A percentile compares a stretch with the other conserved stretches of the same genome.
These are phyloP conservation scores for Cheilosia vulpina DNA, from an alignment of 2,888 invertebrate genomes.

Conservation along the genomic window DNA sequence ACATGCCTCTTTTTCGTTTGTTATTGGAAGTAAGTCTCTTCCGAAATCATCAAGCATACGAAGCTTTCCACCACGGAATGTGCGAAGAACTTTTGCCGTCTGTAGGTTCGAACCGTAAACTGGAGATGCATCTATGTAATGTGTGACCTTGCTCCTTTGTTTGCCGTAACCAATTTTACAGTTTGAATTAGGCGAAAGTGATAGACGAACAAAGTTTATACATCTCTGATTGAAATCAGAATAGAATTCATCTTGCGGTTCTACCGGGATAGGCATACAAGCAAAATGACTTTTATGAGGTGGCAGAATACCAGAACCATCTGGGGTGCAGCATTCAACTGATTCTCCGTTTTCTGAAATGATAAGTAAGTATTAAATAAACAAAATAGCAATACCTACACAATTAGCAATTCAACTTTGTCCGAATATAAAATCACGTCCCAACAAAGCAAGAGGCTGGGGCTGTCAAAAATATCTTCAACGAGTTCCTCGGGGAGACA, in stretches of 20 bases:
- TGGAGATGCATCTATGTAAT: constrained; percentile 89
- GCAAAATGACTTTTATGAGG: constrained; percentile 86
- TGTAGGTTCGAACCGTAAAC: constrained; percentile 89
- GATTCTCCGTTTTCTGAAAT: constrained; percentile 87
- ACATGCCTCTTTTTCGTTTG: constrained; percentile 87
- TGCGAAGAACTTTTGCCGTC: constrained; percentile 85
- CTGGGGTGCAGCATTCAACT: constrained; percentile 89
- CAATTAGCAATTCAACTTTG: too few species aligned
- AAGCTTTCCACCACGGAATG: constrained; percentile 86
- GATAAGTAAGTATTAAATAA: too few species aligned
- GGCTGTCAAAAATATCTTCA: too few species aligned
- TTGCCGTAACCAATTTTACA: constrained; percentile 89
- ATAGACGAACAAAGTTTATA: constrained; percentile 89
- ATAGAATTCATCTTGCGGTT: constrained; percentile 87
- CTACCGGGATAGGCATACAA: constrained; percentile 88
- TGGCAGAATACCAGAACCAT: constrained; percentile 85
- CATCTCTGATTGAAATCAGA: constrained; percentile 86
- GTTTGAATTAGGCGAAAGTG: constrained; percentile 87
- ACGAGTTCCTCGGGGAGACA: too few species aligned
- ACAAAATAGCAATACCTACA: too few species aligned
- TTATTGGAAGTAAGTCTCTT: constrained; percentile 87
- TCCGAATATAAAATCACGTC: too few species aligned
- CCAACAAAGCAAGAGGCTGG: too few species aligned
- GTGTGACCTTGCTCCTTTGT: constrained; percentile 88
- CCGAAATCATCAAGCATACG: constrained; percentile 88